Percentiles rank a stretch among this genome's conserved stretches.
Evolutionary conservation across 2,888 invertebrate species (phyloP).

Genomic region (Campaea margaritaria): DNA sequence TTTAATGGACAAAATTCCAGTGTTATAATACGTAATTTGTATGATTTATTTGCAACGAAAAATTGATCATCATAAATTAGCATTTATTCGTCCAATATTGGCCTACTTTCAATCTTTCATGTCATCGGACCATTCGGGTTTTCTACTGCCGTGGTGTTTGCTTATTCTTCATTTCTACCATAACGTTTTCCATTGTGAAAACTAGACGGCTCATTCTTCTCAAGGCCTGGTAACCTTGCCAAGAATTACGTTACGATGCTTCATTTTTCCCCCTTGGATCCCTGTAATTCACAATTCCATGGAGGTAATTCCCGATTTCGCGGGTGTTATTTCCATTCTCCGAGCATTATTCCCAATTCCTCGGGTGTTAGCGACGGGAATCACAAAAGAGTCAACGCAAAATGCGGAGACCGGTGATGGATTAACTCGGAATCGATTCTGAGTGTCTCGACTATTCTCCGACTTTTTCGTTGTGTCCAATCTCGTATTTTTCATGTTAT

Average conservation of each 20-base stretch:
- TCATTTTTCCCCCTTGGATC: not conserved
- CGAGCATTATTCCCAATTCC: slow-evolving; percentile 18
- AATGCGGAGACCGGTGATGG: slow-evolving; percentile 32
- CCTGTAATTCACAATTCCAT: slow-evolving; percentile 4
- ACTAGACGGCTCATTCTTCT: too few species aligned
- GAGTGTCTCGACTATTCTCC: slow-evolving; percentile 18
- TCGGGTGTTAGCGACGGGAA: slow-evolving; percentile 23
- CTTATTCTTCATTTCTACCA: too few species aligned
- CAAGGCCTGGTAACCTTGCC: too few species aligned
- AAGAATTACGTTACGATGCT: too few species aligned
- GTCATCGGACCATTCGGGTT: too few species aligned
- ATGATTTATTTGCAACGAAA: too few species aligned
- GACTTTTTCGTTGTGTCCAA: slow-evolving; percentile 14
- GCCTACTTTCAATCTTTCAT: too few species aligned
- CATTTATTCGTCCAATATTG: too few species aligned
- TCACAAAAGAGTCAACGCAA: slow-evolving; percentile 26
- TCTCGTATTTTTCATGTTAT: slow-evolving; percentile 6
- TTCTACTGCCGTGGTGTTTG: not conserved
- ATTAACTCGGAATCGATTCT: slow-evolving; percentile 35
- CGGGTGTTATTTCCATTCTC: slow-evolving; percentile 1
- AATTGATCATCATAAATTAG: too few species aligned
- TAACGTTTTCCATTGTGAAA: too few species aligned
- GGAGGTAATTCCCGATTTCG: not conserved
- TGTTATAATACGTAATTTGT: too few species aligned
- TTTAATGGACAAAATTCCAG: too few species aligned